A percentile compares a stretch with the other conserved stretches of the same genome.
Conservation (phyloP, 2,888 invertebrate genomes). For the Chalcosyrphus nemorum region DNA sequence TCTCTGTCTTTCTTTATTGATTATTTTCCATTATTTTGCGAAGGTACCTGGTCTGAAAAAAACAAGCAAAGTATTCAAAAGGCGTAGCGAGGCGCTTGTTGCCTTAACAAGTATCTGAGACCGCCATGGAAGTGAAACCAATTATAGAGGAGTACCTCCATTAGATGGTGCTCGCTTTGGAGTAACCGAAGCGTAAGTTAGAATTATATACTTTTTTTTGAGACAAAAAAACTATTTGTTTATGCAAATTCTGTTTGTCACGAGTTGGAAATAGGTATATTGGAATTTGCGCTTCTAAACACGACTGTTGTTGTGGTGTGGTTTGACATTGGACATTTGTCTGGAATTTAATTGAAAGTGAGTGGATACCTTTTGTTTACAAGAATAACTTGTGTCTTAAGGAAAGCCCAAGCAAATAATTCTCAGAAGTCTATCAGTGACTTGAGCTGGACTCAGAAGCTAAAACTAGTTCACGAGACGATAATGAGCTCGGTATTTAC, state of each 20-base stretch:
- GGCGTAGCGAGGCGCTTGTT: not conserved
- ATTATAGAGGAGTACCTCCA: not conserved
- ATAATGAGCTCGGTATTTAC: not conserved
- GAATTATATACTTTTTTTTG: no score
- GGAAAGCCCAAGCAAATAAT: no score
- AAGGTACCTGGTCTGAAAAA: not conserved
- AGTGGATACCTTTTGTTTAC: not conserved
- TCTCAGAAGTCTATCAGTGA: no score
- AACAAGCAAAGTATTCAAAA: not conserved
- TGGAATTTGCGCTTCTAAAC: not conserved
- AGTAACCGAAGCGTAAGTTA: conserved; percentile 9
- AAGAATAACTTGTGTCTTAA: not conserved
- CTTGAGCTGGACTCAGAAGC: no score
- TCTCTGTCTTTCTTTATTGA: conserved; percentile 4
- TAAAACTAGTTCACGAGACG: no score
- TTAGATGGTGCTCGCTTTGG: not conserved
- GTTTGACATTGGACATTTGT: conserved; percentile 25
- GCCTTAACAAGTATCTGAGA: not conserved
- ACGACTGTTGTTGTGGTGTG: conserved; percentile 1
- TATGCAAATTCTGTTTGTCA: not conserved
- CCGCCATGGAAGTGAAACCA: not conserved
- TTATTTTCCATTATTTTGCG: conserved; percentile 15
- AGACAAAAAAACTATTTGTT: conserved; percentile 8
- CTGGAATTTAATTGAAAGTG: conserved; percentile 11
- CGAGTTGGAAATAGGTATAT: not conserved